Evolutionary conservation across 1,140 invertebrate species (phyloP), one percentile per base, ranked within the genome.

Genomic region (Phenacoccus solenopsis): DNA sequence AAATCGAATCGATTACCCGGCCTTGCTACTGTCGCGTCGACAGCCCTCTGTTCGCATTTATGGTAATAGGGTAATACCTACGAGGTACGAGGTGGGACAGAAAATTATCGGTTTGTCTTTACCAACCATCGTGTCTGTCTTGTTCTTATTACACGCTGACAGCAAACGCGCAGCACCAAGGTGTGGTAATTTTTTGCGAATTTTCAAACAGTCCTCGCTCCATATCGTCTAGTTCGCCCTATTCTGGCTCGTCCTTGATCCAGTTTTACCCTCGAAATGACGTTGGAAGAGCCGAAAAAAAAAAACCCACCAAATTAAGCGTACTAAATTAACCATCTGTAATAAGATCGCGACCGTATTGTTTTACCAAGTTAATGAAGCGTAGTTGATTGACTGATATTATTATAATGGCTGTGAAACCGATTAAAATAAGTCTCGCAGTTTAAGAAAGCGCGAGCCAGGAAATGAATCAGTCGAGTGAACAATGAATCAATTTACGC

Each of bases 401-500:
- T 49, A 49, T 2, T 49, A 49, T 49, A 49, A 49, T 49, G 38
- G 5, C 38, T 49, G 38, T 16, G 38, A 49, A 49, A 49, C 16
- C 38, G 38, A 49, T 49, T 49, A 49, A 49, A 49, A 9, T 49
- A 49, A 10, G 38, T 3, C 38, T 10, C 3, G 38, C 30, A 32
- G 30, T 49, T 5, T 5, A 49, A 49, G 16, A 16, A 49, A 49
- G 38, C 38, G 38, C 38, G 38, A 49, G 38, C 38, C 38, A 49
- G 38, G 38, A 49, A 49, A n/a, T n/a, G 16, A 49, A 49, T 49
- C 38, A 49, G 38, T 49, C 38, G 38, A 49, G 38, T 49, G 20
- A 49, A 49, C 38, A 49, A 49, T 49, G 38, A 49, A 49, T 49
- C 38, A 49, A 49, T 49, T 49, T 49, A 49, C 38, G 38, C 38